Evolutionary conservation across 2,888 invertebrate genomes (phyloP), one percentile per base, ranked within the genome.

Genomic region (Andrena hattorfiana): DNA sequence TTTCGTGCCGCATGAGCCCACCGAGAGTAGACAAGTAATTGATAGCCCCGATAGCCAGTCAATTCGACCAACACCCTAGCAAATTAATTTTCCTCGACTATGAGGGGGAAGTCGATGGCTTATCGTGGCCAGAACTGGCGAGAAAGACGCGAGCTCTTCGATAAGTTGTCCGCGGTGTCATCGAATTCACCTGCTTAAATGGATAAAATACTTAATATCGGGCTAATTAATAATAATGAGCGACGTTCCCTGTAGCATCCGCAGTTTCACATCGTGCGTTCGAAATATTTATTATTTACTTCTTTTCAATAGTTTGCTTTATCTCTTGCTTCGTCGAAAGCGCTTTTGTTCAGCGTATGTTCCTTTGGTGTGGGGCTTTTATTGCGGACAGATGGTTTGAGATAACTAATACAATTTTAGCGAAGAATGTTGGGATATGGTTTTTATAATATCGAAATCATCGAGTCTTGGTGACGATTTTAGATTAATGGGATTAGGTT

Each of bases 71-170:
- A 49, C 48, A 78, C 26, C 26, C 8, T 28, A 32, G 32, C 51
- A 20, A 80, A 81, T 78, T 78, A 48, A 81, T 78, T 67, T 62
- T 56, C 2, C 8, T 35, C 56, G 62, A 49, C 72, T 56, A 26
- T 1, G 26, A 13, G 7, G 20, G 13, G 13, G 42, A 68, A 23
- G 68, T 64, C 59, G 32, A 35, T 71, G 60, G 62, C 48, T 78
- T 62, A 66, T 67, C 20, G 8, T 7, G 5, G 20, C 16, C 32
- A 20, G 42, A 54, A 10, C 28, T 8, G 26, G 7, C 42, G 3
- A 42, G 20, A 59, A 10, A 2, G 20, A n/a, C 13, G 64, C 35
- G 16, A 30, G 42, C 26, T 23, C 28, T 10, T 67, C 59, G 32
- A 26, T 16, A 30, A 64, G 6, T n/a, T 3, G 8, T 42, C 48